Conservation (phyloP, 2,113 vertebrate species). For the Balaeniceps rex region DNA sequence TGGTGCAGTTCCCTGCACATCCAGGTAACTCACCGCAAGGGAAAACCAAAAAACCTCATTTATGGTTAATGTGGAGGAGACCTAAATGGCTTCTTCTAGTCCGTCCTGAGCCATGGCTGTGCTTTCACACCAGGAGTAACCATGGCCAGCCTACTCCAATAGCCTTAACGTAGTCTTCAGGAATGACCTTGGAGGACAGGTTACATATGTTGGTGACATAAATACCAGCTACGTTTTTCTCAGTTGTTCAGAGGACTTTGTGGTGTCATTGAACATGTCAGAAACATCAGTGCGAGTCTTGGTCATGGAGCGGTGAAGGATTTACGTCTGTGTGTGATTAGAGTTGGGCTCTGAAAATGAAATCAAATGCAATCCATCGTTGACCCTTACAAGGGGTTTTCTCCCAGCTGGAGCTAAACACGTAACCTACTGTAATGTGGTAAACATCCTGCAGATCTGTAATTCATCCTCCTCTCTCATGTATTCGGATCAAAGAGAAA, state of each 20-base stretch:
- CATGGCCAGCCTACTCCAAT: not conserved
- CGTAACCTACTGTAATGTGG: not conserved
- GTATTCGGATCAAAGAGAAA: not conserved
- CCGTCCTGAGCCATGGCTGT: not conserved
- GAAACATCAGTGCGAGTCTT: not conserved
- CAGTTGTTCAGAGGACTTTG: not conserved
- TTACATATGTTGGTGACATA: not conserved
- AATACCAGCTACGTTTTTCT: not conserved
- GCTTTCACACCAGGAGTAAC: not conserved
- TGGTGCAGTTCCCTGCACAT: not conserved
- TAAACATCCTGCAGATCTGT: not conserved
- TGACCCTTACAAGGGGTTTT: not conserved
- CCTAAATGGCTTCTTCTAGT: not conserved
- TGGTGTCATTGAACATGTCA: not conserved
- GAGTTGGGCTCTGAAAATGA: not conserved
- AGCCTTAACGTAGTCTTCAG: constrained; percentile 13
- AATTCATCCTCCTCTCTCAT: not conserved
- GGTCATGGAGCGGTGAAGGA: not conserved
- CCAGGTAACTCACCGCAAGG: not conserved
- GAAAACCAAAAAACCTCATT: not conserved
- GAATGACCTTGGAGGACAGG: not conserved
- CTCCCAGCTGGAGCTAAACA: not conserved
- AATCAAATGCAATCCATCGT: not conserved
- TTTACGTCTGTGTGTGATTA: not conserved
- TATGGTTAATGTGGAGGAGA: not conserved